Base-by-base conservation (phyloP, 2,797 vertebrate genomes). In the Helostoma temminkii region DNA sequence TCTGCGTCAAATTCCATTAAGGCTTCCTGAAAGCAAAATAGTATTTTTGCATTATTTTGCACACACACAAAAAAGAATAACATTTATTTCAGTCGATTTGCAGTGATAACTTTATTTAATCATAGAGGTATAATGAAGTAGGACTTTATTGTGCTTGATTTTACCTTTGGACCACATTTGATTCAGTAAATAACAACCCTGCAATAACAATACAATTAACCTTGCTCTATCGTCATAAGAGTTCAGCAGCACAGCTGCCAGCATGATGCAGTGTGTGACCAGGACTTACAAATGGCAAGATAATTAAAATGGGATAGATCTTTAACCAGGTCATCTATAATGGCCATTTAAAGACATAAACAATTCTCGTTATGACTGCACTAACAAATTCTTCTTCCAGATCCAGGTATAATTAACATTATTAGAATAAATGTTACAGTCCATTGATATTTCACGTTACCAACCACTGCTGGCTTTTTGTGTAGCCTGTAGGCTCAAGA, bases 261-360 rank as follows among this genome's bases (percentile, higher is more conserved):
- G 42, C 42, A 54, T 72, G 59, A 81, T 81, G 52, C 70, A 82
- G 57, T 63, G 58, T 76, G 46, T 82, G 82, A 78, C 76, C 48
- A 30, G 67, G 60, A 68, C 68, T 72, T 65, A 80, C 74, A 83
- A 86, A 82, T 81, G 57, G 55, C 58, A 52, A 77, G 53, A 78
- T 84, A 78, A 88, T 87, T 89, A 83, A 88, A 84, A 83, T 54
- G 54, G 74, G 69, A 83, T 83, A 79, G 71, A 74, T 62, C 65
- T 72, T 59, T 50, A 71, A 73, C 57, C 42, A 55, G 59, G 60
- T 54, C 59, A 34, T 69, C 56, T 60, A 42, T 81, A 85, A 80
- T 77, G 73, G 86, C 74, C 58, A 71, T 77, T 80, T 56, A 80
- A 76, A 82, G 74, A 79, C 78, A 83, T 84, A 80, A 85, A 87